Conservation (phyloP, 2,888 invertebrate genomes). For the Drosophila merina region DNA sequence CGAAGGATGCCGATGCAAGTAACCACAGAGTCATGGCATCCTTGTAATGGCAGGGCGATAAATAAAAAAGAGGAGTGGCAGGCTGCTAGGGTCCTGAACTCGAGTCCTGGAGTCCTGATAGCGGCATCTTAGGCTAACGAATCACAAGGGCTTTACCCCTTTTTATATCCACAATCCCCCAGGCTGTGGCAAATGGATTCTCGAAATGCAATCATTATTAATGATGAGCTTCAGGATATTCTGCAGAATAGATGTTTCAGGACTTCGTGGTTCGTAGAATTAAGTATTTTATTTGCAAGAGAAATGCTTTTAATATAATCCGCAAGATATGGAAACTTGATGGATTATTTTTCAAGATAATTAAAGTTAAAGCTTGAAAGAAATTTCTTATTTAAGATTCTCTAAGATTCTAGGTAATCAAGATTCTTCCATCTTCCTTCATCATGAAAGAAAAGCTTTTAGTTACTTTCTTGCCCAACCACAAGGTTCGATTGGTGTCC, state of each 20-base stretch:
- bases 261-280: background rate
- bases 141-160: slow-evolving; percentile 1
- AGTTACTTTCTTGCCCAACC: slow-evolving; percentile 9
- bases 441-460: slow-evolving; percentile 3
- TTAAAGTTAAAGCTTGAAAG: too few species aligned
- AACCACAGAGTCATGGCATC: slow-evolving; percentile 35
- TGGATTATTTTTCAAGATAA: background rate
- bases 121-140: slow-evolving; percentile 11
- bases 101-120: background rate
- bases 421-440: background rate
- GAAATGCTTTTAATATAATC: background rate
- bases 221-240: slow-evolving; percentile 17
- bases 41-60: slow-evolving; percentile 45
- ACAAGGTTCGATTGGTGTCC: slow-evolving; percentile 10
- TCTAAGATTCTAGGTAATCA: background rate
- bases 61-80: slow-evolving; percentile 12
- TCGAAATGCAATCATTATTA: slow-evolving; percentile 38
- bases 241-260: slow-evolving; percentile 10
- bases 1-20: slow-evolving; percentile 21
- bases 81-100: slow-evolving; percentile 13
- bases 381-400: background rate
- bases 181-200: slow-evolving; percentile 32
- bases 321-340: too few species aligned
- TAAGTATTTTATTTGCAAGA: background rate
- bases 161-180: slow-evolving; percentile 1